Base-by-base conservation (phyloP, 1,140 invertebrate species). In the Conus ventricosus region DNA sequence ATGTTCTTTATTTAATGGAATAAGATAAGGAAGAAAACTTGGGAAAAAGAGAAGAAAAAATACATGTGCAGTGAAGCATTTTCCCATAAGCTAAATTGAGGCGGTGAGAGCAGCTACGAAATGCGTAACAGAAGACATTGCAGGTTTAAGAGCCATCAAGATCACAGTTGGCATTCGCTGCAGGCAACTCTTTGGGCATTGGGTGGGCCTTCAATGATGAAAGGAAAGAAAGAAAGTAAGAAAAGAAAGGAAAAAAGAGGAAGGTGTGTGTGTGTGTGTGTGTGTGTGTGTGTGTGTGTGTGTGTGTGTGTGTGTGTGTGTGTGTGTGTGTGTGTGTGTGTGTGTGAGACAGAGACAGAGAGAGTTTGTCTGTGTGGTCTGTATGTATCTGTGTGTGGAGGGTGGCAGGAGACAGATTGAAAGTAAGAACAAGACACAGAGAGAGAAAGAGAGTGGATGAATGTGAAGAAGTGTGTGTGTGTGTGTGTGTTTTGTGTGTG, bases 291-390 rank as follows among this genome's bases (percentile, higher is more conserved):
- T 39, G n/a, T 78, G n/a, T n/a, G 39, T 78, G 75, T 39, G n/a
- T 78, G 75, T 78, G 39, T 78, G 27, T n/a, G 75, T 78, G 75
- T n/a, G 75, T 39, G 23, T 78, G 75, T 78, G 75, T 78, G 75
- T 78, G 27, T 78, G 23, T n/a, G 27, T 78, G 75, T 8, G 23
- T 39, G 27, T 78, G 75, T 78, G 75, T 78, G 11, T 23, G 75
- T 25, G 23, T 78, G 75, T 39, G 39, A 23, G 57, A 11, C 1
- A 15, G 57, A 11, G 57, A 15, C 0, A 11, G 57, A 11, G 57
- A 15, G 15, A 11, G 57, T 57, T 6, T 13, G 55, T 57, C 6
- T n/a, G n/a, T 57, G 55, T 57, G 55, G 55, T 57, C 6, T 57
- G 55, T 57, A 13, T 57, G 55, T 57, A 13, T 57, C 6, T 57